Base-by-base conservation (phyloP, 35 echinoderm and acorn worm species). In the Strongylocentrotus purpuratus region DNA sequence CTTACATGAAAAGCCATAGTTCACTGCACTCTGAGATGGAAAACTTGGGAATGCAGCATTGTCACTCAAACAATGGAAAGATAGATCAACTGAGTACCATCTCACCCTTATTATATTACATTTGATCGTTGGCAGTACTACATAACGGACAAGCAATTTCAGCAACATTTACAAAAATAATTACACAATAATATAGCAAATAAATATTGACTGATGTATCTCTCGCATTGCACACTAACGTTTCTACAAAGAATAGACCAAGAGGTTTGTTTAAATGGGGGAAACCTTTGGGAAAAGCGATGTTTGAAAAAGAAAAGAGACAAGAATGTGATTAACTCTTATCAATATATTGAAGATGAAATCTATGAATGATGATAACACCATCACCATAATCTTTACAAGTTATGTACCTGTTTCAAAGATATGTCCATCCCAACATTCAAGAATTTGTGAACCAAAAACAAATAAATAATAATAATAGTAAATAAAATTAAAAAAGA, bases 141-240 rank as follows among this genome's bases (percentile, higher is more conserved):
- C 65, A 78, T 78, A 28, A 78, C n/a, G 65, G 65, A 78, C 65
- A 59, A 59, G 52, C 52, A 78, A 28, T 78, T 78, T 78, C 65
- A 78, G 65, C 65, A 78, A 78, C 20, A 78, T 78, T n/a, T 78
- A 78, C 65, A 78, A 78, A 78, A n/a, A 78, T 78, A n/a, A 78
- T 78, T 4, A 78, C 18, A 78, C 22, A 78, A n/a, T 78, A 78
- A 78, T 28, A n/a, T 28, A 78, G 65, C 65, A 78, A 78, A 78
- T 78, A 78, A 78, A n/a, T 78, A 78, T 28, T 78, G n/a, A 22
- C 6, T 28, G 22, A 78, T n/a, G 65, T 8, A 78, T 78, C 65
- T 78, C 65, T 78, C 18, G 65, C 65, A 78, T 78, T 78, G 65
- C 65, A 78, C 65, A 78, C 65, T 78, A 78, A 78, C 20, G 20